phyloP scores from a whole-genome alignment of 2,113 vertebrate species.

The Cygnus buccinator region DNA sequence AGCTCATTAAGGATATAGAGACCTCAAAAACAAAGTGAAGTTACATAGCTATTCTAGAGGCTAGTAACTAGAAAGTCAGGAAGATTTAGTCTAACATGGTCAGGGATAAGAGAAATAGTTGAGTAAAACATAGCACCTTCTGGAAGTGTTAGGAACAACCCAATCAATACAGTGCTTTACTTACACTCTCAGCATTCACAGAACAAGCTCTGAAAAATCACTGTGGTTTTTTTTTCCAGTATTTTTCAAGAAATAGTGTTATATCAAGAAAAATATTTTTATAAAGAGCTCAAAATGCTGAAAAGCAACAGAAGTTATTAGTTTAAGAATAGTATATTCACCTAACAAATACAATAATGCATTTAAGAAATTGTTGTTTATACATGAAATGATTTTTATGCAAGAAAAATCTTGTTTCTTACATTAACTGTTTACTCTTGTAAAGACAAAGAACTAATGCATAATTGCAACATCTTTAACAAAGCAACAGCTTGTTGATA shows the following conservation, averaged over 20 bases:
- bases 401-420: too few relatives aligned
- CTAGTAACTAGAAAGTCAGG: fast-evolving
- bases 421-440: too few relatives aligned
- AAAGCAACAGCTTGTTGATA: too few relatives aligned
- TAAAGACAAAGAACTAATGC: too few relatives aligned
- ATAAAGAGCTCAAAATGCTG: too few relatives aligned
- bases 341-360: too few relatives aligned
- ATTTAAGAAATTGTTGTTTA: fast-evolving
- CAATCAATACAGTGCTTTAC: too few relatives aligned
- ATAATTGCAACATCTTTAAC: too few relatives aligned
- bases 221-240: fast-evolving
- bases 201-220: fast-evolving
- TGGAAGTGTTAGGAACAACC: fast-evolving
- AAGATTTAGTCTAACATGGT: fast-evolving
- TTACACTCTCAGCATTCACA: fast-evolving
- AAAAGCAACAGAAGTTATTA: fast-evolving
- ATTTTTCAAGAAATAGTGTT: fast-evolving
- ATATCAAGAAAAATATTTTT: too few relatives aligned
- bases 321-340: fast-evolving
- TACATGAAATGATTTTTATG: fast-evolving
- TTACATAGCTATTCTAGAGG: fast-evolving
- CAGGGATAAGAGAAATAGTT: fast-evolving
- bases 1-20: fast-evolving
- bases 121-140: fast-evolving
- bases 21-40: fast-evolving